Base-by-base conservation (phyloP, 30 jellyfish, hydroid and myxozoan genomes). In the Aurelia sp. region DNA sequence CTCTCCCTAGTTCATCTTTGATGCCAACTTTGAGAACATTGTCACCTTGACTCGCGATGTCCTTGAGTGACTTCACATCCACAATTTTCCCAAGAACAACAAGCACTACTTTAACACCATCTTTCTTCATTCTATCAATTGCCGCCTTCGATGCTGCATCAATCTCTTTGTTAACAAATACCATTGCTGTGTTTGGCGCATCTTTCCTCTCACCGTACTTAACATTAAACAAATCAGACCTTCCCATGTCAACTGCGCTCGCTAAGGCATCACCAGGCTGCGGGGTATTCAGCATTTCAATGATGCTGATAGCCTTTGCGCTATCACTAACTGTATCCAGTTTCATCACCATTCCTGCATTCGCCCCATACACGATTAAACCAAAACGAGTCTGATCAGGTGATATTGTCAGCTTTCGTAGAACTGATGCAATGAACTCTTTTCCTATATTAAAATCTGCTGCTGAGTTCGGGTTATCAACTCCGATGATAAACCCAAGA, bases 401-500 rank as follows among this genome's bases (percentile, higher is more conserved):
- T 16, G 94, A 67, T 5, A 93, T 18, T 18, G 18, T n/a, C 64
- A 88, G 13, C 64, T 50, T 67, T 27, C 44, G 52, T 50, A 67
- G 8, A 59, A 67, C 17, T 9, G 31, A 66, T 16, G 22, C 31
- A 17, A 67, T 62, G 24, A 78, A 9, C 47, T 21, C 31, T 47
- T 78, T 78, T 3, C 57, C 70, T 16, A 63, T 3, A 78, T 12
- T 59, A 27, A 71, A 91, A n/a, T 61, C 83, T 30, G 31, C 58
- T 11, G 59, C 82, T 5, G 90, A 78, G 20, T 77, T 78, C 4
- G 48, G 48, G 2, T 95, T 81, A 18, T 31, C 41, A 17, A 91
- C 93, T 18, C 97, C 97, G 57, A 88, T 18, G 33, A 88, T 58
- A 71, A 79, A 79, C 33, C 97, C 97, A 67, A 88, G 72, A 62